Base-by-base conservation (phyloP, 92 coral and sea anemone species). In the Umimayanthus chanpuru region DNA sequence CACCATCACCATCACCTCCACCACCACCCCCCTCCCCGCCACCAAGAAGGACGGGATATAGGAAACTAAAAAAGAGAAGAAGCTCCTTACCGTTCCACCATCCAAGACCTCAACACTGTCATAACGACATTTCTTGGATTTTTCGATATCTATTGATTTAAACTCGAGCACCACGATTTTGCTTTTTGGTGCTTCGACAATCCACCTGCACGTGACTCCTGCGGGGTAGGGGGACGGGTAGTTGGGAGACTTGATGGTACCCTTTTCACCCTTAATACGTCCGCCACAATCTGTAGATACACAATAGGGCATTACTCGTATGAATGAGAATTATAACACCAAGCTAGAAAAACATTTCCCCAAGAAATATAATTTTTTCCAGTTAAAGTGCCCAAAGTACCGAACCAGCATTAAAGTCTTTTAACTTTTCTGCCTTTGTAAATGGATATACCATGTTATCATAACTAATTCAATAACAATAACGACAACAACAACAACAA, bases 121-220 rank as follows among this genome's bases (percentile, higher is more conserved):
- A 68, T 90, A 94, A 39, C 89, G 92, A 29, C 96, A 94, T 79
- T 94, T 94, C 77, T 90, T 92, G 91, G 93, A 90, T 29, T 74
- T 73, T 58, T 94, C 96, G 23, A 94, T 86, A 43, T 94, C 96
- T 18, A 94, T 65, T 9, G 88, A 86, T 21, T 90, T 86, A 14
- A 94, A 77, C 39, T 78, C 88, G 49, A 94, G 85, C 78, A 90
- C 93, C 56, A 94, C 77, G 28, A 90, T 89, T 78, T 93, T 85
- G 73, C 73, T 47, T 28, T 77, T 56, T 78, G 89, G 91, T 15
- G 85, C 96, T 74, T 66, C 70, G 20, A 94, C 88, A 47, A 88
- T 66, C 96, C 96, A 94, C 16, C 70, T 91, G 65, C 96, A 94
- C 7, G 90, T 94, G 28, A 91, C 86, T 4, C 79, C 92, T 67